These are phyloP conservation scores for Archocentrus centrarchus DNA, from an alignment of 2,113 vertebrate genomes.

Conservation along the genomic window DNA sequence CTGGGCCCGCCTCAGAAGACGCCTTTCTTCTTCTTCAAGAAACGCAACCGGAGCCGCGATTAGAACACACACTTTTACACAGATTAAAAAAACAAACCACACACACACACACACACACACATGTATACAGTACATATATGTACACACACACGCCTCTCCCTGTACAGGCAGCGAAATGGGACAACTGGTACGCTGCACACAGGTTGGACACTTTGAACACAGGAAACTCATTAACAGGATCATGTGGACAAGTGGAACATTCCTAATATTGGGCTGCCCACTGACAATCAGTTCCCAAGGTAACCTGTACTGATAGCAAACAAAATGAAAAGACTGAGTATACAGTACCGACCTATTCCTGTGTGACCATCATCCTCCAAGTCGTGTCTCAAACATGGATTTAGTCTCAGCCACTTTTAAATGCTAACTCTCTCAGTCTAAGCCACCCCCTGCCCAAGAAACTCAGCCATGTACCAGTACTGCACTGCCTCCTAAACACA, in stretches of 20 bases:
- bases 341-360: conserved; percentile 57
- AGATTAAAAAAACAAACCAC: background rate
- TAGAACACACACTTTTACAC: conserved; percentile 53
- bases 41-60: conserved; percentile 86
- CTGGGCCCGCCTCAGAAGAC: conserved; percentile 92
- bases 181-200: background rate
- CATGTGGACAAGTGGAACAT: background rate
- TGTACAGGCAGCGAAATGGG: conserved; percentile 17
- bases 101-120: background rate
- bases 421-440: background rate
- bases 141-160: conserved; percentile 22
- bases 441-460: background rate
- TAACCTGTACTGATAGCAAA: conserved; percentile 10
- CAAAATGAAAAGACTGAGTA: conserved; percentile 17
- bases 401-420: conserved; percentile 13
- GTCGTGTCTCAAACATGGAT: conserved; percentile 12
- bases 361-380: conserved; percentile 49
- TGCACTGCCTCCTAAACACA: conserved; percentile 55
- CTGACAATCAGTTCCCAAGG: conserved; percentile 9
- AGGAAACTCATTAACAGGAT: background rate
- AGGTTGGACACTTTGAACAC: background rate
- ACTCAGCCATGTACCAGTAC: conserved; percentile 35
- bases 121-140: background rate
- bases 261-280: conserved; percentile 8
- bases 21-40: conserved; percentile 92